Conservation (phyloP, 2,888 invertebrate genomes). For the Athripsodes cinereus region DNA sequence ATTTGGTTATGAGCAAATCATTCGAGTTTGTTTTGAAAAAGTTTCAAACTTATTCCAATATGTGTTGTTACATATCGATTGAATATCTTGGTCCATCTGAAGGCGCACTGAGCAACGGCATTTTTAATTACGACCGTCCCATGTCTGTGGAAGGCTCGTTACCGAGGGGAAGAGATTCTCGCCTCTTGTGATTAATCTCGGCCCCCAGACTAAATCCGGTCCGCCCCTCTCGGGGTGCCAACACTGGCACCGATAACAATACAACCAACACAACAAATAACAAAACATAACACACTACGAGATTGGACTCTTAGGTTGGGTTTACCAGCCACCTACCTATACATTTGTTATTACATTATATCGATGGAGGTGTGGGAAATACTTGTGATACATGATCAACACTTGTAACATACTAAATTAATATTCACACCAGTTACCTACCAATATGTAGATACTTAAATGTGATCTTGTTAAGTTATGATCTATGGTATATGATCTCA, state of each 20-base stretch:
- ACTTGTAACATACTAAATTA: constrained; percentile 16
- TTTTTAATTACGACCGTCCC: constrained; percentile 27
- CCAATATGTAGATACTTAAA: too few species aligned
- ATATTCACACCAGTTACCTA: constrained; percentile 13
- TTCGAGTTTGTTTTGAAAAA: neutral
- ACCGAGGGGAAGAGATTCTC: constrained; percentile 20
- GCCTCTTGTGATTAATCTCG: constrained; percentile 22
- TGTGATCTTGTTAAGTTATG: too few species aligned
- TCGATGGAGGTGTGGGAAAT: constrained; percentile 16
- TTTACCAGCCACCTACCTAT: constrained; percentile 7
- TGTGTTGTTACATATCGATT: neutral
- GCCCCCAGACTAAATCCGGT: constrained; percentile 1
- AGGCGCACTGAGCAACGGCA: constrained; percentile 21
- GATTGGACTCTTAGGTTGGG: constrained; percentile 12
- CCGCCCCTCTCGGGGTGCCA: constrained; percentile 20
- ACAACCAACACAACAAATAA: constrained; percentile 7
- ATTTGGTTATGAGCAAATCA: neutral
- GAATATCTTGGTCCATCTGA: constrained; percentile 15
- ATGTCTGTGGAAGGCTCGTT: constrained; percentile 21
- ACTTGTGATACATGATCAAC: constrained; percentile 18
- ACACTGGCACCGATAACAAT: constrained; percentile 12
- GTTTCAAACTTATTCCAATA: neutral
- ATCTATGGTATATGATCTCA: too few species aligned
- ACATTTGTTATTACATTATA: too few species aligned
- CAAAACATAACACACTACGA: constrained; percentile 8